A percentile compares a stretch with the other conserved stretches of the same genome.
Conservation (phyloP, 2,888 invertebrate species). For the Acrobasis consociella region DNA sequence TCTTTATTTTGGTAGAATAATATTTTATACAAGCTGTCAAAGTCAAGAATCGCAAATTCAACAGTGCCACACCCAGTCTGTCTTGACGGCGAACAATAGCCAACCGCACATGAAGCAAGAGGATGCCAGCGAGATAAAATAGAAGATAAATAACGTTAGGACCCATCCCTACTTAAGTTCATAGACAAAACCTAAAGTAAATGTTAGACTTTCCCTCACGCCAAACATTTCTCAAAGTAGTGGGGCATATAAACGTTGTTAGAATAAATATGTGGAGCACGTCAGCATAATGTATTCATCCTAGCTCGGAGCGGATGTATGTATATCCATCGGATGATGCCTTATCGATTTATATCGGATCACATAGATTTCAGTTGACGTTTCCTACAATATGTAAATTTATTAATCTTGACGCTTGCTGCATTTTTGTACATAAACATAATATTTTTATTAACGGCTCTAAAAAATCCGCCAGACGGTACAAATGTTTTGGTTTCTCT, state of each 20-base stretch:
- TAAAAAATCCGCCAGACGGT: too few relatives aligned
- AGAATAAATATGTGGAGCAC: slow-evolving; percentile 19
- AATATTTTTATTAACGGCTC: too few relatives aligned
- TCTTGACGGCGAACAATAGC: too few relatives aligned
- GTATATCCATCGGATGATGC: slow-evolving; percentile 15
- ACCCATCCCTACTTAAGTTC: not conserved
- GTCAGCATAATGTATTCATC: slow-evolving; percentile 19
- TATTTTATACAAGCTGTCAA: too few relatives aligned
- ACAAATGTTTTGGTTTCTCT: too few relatives aligned
- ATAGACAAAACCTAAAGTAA: slow-evolving; percentile 2
- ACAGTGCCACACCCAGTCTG: too few relatives aligned
- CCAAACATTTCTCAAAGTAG: slow-evolving; percentile 11
- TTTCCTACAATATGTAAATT: not conserved
- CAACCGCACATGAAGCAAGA: too few relatives aligned
- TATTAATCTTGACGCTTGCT: not conserved
- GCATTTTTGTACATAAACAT: not conserved
- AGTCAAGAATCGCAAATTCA: too few relatives aligned
- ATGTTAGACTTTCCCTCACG: not conserved
- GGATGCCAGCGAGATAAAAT: too few relatives aligned
- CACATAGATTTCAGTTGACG: not conserved
- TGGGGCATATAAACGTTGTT: slow-evolving; percentile 12
- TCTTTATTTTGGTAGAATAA: too few relatives aligned
- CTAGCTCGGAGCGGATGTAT: slow-evolving; percentile 15
- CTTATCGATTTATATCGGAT: slow-evolving; percentile 15
- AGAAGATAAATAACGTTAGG: too few relatives aligned